Conservation (phyloP, 1,140 invertebrate genomes). For the Drosophila hydei region DNA sequence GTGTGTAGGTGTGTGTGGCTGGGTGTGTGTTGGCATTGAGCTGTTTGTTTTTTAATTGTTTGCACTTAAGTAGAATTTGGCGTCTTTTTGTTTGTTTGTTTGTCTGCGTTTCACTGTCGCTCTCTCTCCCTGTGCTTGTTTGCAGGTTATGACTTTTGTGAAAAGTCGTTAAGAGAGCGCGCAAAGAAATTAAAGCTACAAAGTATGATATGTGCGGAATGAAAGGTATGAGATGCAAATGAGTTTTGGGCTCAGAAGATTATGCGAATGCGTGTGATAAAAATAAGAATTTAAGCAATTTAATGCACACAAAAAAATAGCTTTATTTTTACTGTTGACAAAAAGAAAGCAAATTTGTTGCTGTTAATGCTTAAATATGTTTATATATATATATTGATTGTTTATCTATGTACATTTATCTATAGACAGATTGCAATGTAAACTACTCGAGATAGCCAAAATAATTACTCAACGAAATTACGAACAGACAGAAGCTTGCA, state of each 20-base stretch:
- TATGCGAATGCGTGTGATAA: background rate
- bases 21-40: constrained; percentile 58
- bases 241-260: background rate
- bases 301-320: background rate
- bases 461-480: background rate
- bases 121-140: constrained; percentile 36
- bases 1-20: constrained; percentile 16
- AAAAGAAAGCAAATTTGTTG: no score
- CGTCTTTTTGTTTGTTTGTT: constrained; percentile 49
- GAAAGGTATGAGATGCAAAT: constrained; percentile 3
- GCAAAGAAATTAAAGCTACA: constrained; percentile 69
- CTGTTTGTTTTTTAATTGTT: constrained; percentile 82
- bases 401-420: no score
- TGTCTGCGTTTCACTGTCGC: constrained; percentile 19
- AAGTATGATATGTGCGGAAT: constrained; percentile 47
- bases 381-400: no score
- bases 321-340: background rate
- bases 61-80: constrained; percentile 69
- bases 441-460: background rate
- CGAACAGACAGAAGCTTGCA: no score
- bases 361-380: no score
- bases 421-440: no score
- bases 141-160: constrained; percentile 73
- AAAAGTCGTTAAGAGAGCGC: constrained; percentile 70
- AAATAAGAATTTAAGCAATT: constrained; percentile 1